Conservation (phyloP, 2,888 invertebrate species). For the Macroteleia sp. region DNA sequence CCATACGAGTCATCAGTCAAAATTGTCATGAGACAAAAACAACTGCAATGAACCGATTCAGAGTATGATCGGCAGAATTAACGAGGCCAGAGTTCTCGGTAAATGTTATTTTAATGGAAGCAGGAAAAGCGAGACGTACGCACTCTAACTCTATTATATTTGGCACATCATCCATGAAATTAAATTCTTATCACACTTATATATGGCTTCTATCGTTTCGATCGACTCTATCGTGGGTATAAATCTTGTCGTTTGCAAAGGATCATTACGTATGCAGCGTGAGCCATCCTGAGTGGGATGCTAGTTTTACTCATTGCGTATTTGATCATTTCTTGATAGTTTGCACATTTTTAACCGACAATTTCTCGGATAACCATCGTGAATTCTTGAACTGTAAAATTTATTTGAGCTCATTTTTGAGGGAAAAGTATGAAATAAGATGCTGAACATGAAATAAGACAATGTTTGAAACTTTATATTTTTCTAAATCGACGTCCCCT, state of each 20-base stretch:
- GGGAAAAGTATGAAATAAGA: no score
- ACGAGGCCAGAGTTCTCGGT: constrained; percentile 2
- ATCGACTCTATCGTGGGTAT: constrained; percentile 36
- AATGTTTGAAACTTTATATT: no score
- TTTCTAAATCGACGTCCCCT: no score
- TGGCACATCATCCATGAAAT: constrained; percentile 61
- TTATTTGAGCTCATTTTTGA: no score
- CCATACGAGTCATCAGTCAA: constrained; percentile 30
- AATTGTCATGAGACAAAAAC: constrained; percentile 16
- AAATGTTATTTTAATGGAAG: constrained; percentile 39
- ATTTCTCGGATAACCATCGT: no score
- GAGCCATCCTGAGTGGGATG: constrained; percentile 40
- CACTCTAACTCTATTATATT: constrained; percentile 55
- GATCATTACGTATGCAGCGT: constrained; percentile 59
- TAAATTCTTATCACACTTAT: constrained; percentile 62
- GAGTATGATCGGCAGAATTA: neutral
- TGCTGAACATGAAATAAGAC: no score
- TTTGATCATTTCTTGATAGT: constrained; percentile 41
- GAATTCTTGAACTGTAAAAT: no score
- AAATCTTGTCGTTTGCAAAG: constrained; percentile 54
- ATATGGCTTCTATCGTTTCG: constrained; percentile 41
- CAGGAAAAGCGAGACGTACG: neutral
- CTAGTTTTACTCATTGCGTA: constrained; percentile 42
- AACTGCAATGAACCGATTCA: constrained; percentile 14
- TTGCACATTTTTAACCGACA: constrained; percentile 37